Evolutionary conservation across 2,113 vertebrate genomes (phyloP), one percentile per base, ranked within the genome.

Genomic region (Synchiropus splendidus): DNA sequence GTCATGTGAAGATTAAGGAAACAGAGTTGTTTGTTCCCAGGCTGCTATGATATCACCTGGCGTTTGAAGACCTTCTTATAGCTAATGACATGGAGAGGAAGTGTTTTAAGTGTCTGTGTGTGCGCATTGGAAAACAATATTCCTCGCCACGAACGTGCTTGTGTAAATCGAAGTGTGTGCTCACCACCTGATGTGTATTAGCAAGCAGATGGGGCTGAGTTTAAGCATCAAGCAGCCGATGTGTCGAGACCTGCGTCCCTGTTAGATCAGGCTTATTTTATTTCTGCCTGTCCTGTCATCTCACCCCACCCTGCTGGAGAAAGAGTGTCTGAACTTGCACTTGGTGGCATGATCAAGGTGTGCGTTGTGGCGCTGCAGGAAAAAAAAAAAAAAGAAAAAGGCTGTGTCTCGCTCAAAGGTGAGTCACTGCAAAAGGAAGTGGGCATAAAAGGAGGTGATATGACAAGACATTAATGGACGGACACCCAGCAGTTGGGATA

Each of bases 41-140:
- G 48, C 49, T 55, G 62, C 55, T 66, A 68, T 81, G 73, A 80
- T 71, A 67, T 80, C 74, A 82, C 79, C 74, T 80, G 72, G 38
- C 35, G 63, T 69, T 75, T 72, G 68, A 80, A 76, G 66, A 52
- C 11, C 34, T 60, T 54, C 39, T 65, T 39, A 11, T 43, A 18
- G 40, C 31, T 60, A 67, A 71, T 64, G 60, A 70, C 63, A 70
- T 50, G 3, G 51, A 53, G 38, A 45, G 49, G 48, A 61, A 51
- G 36, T 48, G 35, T 59, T 41, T 50, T 45, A 32, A 48, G 58
- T 59, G 32, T 32, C 13, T 6, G 18, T 50, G 52, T 48, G 34
- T 46, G 8, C n/a, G 15, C 37, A 36, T 35, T 34, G 39, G 39
- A 43, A 52, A 56, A 43, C 36, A 39, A 34, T 16, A 45, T 14